These are phyloP conservation scores for Phataginus tricuspis DNA, from an alignment of 2,797 vertebrate species.

Conservation along the genomic window DNA sequence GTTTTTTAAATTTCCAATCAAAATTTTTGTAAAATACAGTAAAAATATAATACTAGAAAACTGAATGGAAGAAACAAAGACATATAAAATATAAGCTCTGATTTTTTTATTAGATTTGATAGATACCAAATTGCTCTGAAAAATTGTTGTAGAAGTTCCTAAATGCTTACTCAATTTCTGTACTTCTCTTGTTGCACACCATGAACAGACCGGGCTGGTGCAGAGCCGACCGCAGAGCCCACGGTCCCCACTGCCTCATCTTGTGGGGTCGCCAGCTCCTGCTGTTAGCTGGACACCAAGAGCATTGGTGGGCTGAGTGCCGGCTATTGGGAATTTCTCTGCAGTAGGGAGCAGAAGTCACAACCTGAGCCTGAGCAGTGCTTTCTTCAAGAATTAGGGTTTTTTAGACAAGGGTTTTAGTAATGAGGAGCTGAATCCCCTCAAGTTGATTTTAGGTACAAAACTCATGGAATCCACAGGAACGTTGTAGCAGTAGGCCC, in stretches of 20 bases:
- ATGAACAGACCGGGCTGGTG: neutral
- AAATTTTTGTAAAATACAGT: slow-evolving; percentile 33
- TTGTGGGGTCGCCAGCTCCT: neutral
- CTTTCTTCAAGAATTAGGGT: neutral
- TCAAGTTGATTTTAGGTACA: neutral
- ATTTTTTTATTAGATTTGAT: slow-evolving; percentile 11
- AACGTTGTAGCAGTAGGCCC: neutral
- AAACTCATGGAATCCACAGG: neutral
- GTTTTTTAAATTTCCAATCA: neutral
- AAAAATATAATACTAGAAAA: neutral
- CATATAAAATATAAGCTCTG: neutral
- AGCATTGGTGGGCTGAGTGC: accelerated
- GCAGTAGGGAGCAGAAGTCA: neutral
- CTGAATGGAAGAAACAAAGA: neutral
- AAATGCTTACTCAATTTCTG: neutral
- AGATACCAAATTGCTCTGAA: neutral
- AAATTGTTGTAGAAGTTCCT: neutral
- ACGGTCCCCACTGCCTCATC: neutral
- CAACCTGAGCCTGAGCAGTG: neutral
- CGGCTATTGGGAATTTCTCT: neutral
- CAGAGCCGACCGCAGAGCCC: neutral
- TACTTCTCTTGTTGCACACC: neutral
- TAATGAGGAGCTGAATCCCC: neutral
- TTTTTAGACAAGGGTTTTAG: slow-evolving; percentile 1
- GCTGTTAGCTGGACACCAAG: neutral